These are phyloP conservation scores for Platycercus adscitus DNA, from an alignment of 2,113 vertebrate species.

Conservation along the genomic window DNA sequence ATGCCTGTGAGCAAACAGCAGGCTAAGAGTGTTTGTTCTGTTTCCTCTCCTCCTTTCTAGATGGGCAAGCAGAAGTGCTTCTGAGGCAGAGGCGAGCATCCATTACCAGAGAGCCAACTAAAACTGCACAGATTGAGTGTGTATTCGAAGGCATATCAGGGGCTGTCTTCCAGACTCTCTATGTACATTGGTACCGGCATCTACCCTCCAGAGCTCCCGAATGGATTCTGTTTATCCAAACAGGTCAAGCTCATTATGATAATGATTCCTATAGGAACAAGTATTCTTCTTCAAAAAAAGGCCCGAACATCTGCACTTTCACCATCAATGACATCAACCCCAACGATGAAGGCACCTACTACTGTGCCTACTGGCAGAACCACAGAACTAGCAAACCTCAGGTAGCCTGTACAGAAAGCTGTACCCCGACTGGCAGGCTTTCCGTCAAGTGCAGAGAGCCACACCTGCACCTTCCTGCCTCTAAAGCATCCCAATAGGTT, in stretches of 20 bases:
- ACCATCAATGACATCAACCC: background rate
- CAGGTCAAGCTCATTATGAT: accelerated
- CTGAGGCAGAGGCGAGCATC: background rate
- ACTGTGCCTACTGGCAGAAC: constrained; percentile 29
- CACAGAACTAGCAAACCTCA: background rate
- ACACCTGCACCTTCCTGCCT: background rate
- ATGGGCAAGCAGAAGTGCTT: background rate
- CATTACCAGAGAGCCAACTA: accelerated
- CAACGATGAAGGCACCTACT: constrained; percentile 13
- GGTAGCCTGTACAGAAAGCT: background rate
- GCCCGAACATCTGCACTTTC: background rate
- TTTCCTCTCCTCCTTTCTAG: constrained; percentile 10
- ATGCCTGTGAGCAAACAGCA: accelerated
- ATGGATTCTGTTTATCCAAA: background rate
- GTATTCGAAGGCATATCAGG: background rate
- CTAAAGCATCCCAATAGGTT: background rate
- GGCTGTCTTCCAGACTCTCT: accelerated
- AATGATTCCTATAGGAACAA: background rate
- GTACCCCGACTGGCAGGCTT: background rate
- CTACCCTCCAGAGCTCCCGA: background rate
- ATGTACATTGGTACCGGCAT: constrained; percentile 17
- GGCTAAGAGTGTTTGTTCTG: background rate
- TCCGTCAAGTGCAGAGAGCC: background rate
- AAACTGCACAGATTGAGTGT: background rate
- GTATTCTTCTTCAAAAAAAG: background rate